phyloP scores from a whole-genome alignment of 2,113 vertebrate species.

The Strix aluco region DNA sequence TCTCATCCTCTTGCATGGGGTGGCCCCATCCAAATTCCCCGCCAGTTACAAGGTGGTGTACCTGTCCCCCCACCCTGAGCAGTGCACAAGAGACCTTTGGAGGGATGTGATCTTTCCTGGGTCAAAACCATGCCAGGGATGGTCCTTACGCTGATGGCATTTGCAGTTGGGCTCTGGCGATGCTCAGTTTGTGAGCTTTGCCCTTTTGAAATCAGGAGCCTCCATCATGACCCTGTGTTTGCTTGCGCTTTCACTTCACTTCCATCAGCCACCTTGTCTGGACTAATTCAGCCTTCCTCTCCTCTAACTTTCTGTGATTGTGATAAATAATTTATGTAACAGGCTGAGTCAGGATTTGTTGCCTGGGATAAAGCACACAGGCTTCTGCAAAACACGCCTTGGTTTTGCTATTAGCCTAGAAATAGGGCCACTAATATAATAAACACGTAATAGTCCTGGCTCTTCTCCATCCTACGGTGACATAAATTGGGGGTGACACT shows the following conservation, averaged over 20 bases:
- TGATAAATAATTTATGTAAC: slow-evolving; percentile 24
- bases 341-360: slow-evolving; percentile 21
- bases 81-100: not conserved
- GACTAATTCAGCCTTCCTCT: not conserved
- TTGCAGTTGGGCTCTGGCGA: not conserved
- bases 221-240: not conserved
- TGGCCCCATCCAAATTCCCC: not conserved
- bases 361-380: not conserved
- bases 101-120: not conserved
- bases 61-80: not conserved
- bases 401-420: not conserved
- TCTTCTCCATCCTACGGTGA: not conserved
- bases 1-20: not conserved
- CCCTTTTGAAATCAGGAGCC: not conserved
- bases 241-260: not conserved
- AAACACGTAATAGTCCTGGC: not conserved
- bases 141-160: not conserved
- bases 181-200: not conserved
- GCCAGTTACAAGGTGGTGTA: not conserved
- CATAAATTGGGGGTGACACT: not conserved
- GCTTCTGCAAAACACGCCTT: not conserved
- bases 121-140: not conserved
- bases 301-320: not conserved
- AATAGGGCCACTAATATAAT: not conserved
- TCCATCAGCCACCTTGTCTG: not conserved